These are phyloP conservation scores for Anticlea derivata DNA, from an alignment of 2,888 invertebrate species.

Conservation along the genomic window DNA sequence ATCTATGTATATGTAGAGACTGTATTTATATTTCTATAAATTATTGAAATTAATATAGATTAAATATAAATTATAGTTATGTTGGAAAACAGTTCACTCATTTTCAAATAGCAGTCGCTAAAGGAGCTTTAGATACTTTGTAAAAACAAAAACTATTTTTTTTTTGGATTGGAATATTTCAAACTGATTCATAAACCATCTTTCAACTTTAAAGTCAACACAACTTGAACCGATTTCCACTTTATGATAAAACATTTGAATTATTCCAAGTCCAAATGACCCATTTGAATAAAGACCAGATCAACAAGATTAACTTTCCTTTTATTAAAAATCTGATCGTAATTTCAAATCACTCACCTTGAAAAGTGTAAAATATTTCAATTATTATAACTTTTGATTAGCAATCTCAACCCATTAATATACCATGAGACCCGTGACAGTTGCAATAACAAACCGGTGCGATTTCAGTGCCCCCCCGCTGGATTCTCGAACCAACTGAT, in stretches of 20 bases:
- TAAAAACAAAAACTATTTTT: constrained; percentile 36
- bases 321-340: too few species aligned
- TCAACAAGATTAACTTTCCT: too few species aligned
- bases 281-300: constrained; percentile 1
- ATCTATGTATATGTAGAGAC: neutral
- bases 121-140: constrained; percentile 48
- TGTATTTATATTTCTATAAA: neutral
- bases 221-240: too few species aligned
- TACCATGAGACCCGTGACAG: constrained; percentile 23
- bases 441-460: constrained; percentile 46
- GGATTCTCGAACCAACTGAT: constrained; percentile 97
- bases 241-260: neutral
- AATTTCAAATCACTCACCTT: neutral
- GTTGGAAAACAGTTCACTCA: too few species aligned
- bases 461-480: constrained; percentile 95
- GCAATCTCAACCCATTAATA: constrained; percentile 4
- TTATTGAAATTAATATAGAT: too few species aligned
- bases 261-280: constrained; percentile 11
- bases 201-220: too few species aligned
- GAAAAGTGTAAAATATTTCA: too few species aligned
- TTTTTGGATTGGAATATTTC: constrained; percentile 35
- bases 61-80: too few species aligned
- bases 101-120: constrained; percentile 40
- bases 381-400: neutral
- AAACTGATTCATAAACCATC: constrained; percentile 1